Percentiles rank a stretch among this genome's conserved stretches.
Conservation (phyloP, 2,797 vertebrate genomes). For the Poecilia velifera region DNA sequence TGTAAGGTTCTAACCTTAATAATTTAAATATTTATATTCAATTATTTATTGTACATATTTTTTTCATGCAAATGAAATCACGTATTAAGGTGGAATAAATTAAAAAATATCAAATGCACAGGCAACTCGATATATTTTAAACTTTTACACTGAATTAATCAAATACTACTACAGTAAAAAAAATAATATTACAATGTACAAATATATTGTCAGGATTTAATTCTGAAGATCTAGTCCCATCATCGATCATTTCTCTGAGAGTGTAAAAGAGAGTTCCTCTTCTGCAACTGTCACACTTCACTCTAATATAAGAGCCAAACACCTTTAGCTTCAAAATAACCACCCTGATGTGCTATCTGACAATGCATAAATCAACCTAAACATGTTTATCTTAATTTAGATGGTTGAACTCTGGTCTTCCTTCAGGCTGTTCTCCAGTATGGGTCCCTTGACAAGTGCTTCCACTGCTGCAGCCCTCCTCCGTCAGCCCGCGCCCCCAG, state of each 20-base stretch:
- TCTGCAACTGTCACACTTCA: not conserved
- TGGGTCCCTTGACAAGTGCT: conserved; percentile 94
- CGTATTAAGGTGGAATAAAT: not conserved
- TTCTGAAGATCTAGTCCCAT: not conserved
- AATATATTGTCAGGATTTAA: not conserved
- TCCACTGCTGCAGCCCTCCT: conserved; percentile 93
- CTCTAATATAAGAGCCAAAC: not conserved
- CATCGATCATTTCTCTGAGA: not conserved
- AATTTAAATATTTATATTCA: not conserved
- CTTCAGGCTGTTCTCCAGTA: conserved; percentile 94
- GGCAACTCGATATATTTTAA: not conserved
- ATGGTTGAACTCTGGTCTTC: conserved; percentile 18
- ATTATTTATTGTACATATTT: not conserved
- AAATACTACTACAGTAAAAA: not conserved
- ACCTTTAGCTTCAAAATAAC: not conserved
- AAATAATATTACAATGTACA: not conserved
- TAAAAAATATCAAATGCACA: not conserved
- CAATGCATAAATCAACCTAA: conserved; percentile 9
- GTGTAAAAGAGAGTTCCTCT: conserved; percentile 3
- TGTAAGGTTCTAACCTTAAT: not conserved
- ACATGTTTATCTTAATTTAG: conserved; percentile 5
- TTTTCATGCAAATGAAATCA: not conserved
- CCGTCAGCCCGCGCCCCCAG: conserved; percentile 88
- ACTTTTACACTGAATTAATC: not conserved
- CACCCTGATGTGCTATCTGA: not conserved